Base-by-base conservation (phyloP, 2,888 invertebrate species). In the Muschampia plurimacula region DNA sequence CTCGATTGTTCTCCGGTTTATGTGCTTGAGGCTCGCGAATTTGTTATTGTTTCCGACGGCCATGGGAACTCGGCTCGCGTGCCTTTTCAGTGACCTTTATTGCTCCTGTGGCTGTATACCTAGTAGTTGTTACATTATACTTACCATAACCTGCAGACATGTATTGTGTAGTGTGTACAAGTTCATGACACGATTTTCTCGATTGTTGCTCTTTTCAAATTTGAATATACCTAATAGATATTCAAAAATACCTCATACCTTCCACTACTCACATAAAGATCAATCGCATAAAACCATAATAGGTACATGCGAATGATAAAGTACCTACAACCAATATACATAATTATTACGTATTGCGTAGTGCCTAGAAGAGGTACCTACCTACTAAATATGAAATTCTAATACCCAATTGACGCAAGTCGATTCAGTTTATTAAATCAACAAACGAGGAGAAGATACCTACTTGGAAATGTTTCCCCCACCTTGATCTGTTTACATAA, bases 1-100 rank as follows among this genome's bases (percentile, higher is more conserved):
- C 84, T 78, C 89, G 86, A 93, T 93, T 93, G 92, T 92, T 92
- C 90, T 89, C 87, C 78, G 85, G 82, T 89, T 91, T 89, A 90
- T 89, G 86, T 85, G 88, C 86, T 84, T 84, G 82, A 83, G 80
- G 83, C 84, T 84, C 84, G 87, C 86, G 83, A 85, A 85, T 89
- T 86, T 86, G 86, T 89, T 89, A 91, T 93, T 92, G 91, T 92
- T 90, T 87, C 83, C 84, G 83, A 87, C 83, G 87, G 85, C 87
- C 86, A 89, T 91, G 90, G 89, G 91, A 92, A 92, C 83, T 71
- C 74, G 78, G 82, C 68, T 82, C 80, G 86, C 84, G 82, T 85
- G 82, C 84, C 82, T 85, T 85, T 83, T 79, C 82, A 85, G 86
- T 86, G 85, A 88, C 87, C 87, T 90, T 89, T 87, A 85, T 84